Base-by-base conservation (phyloP, 1,140 invertebrate genomes). In the Zaprionus gabonicus region DNA sequence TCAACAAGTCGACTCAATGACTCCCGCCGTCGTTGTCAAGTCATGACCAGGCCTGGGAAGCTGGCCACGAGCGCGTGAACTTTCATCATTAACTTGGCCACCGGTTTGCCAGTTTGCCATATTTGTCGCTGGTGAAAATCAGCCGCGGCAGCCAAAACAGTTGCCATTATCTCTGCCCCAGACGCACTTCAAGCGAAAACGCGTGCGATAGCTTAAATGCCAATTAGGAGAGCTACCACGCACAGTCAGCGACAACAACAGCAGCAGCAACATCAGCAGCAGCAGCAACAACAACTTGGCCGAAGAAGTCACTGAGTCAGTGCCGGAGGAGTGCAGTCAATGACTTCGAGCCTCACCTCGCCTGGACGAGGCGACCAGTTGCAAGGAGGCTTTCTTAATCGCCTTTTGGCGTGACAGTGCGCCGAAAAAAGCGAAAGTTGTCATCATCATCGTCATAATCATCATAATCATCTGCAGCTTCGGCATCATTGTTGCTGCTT, bases 371-470 rank as follows among this genome's bases (percentile, higher is more conserved):
- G 17, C 62, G 81, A 81, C 82, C 82, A 46, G 82, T 85, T 85
- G 38, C 27, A 34, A 59, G 44, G 81, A 34, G 63, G 53, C 78
- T 84, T 82, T 78, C 68, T 85, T 85, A 82, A 85, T 78, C 79
- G 65, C 69, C 53, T 71, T 76, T 71, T 82, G 72, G 67, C 72
- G 81, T 83, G 78, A 80, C 75, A 74, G 62, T 64, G 38, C 53
- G 58, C 68, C 76, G 56, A 75, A 59, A 67, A 86, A 87, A 86
- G 82, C 83, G 82, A 86, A 86, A 86, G 82, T 86, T 80, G 63
- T 20, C 23, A 86, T 78, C 64, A n/a, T 38, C 20, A 41, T 0
- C 41, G 15, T n/a, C 41, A 46, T 46, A 7, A 46, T 46, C n/a
- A 46, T 46, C n/a, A 46, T 46, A 17, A 46, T 46, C 41, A 51